phyloP scores from a whole-genome alignment of 2,113 vertebrate genomes.

The human (Homo sapiens) region DNA sequence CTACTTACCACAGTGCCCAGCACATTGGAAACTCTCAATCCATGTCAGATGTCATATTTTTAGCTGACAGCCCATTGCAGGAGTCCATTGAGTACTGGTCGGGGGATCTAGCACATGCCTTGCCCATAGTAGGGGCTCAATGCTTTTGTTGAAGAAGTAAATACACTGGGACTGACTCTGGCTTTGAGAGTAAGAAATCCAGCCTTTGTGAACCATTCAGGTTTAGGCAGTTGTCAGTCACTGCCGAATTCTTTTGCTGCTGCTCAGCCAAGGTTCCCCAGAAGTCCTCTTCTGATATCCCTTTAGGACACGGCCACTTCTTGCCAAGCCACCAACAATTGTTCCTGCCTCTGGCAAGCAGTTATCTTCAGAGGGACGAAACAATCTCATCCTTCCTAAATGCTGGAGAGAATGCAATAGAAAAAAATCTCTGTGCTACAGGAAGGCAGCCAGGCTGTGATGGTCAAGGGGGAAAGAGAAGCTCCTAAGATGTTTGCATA shows the following conservation, averaged over 20 bases:
- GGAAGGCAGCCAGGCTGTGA: neutral
- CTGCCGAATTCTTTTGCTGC: neutral
- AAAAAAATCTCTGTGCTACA: neutral
- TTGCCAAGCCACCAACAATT: neutral
- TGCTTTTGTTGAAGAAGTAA: neutral
- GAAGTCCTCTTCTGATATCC: neutral
- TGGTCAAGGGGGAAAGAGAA: neutral
- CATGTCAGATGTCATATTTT: neutral
- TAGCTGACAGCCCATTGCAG: neutral
- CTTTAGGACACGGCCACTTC: neutral
- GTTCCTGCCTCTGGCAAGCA: neutral
- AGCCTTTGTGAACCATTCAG: neutral
- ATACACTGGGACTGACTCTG: neutral
- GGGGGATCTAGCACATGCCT: no score
- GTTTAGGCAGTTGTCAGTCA: neutral
- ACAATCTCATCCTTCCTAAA: neutral
- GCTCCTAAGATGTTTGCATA: neutral
- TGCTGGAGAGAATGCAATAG: neutral
- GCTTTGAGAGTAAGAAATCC: neutral
- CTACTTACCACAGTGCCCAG: neutral
- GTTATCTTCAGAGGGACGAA: neutral
- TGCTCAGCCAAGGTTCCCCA: neutral
- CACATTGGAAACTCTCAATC: neutral
- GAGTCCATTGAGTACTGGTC: neutral
- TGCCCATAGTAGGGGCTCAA: neutral